Conservation (phyloP, 2,797 vertebrate genomes). For the Catostomus latipinnis region DNA sequence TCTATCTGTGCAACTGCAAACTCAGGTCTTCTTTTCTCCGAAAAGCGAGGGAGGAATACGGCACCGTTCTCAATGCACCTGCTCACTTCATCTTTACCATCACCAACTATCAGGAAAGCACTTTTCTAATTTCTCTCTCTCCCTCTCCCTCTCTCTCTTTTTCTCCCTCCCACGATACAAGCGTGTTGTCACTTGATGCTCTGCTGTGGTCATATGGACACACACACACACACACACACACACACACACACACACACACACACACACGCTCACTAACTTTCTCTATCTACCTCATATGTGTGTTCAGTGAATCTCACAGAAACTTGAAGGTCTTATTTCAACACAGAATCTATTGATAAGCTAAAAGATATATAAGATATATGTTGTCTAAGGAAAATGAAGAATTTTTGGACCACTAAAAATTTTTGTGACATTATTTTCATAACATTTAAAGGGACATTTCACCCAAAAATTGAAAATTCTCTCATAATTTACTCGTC, state of each 20-base stretch:
- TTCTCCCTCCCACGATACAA: slow-evolving; percentile 51
- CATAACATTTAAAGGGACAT: too few species aligned
- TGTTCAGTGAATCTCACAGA: too few species aligned
- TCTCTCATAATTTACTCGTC: too few species aligned
- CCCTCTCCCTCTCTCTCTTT: slow-evolving; percentile 49
- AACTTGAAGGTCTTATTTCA: too few species aligned
- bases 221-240: slow-evolving; percentile 7
- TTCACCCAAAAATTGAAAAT: too few species aligned
- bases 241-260: neutral
- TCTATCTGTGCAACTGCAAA: neutral
- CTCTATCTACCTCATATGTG: neutral
- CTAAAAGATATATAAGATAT: too few species aligned
- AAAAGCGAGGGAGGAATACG: neutral
- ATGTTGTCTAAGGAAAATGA: too few species aligned
- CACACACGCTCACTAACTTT: slow-evolving; percentile 9
- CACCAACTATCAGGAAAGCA: slow-evolving; percentile 53
- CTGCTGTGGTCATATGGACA: slow-evolving; percentile 22
- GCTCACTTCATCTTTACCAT: slow-evolving; percentile 57
- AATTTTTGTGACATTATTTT: too few species aligned
- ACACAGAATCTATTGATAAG: too few species aligned
- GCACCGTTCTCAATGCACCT: slow-evolving; percentile 55
- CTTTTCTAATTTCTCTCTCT: slow-evolving; percentile 49
- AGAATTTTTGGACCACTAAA: too few species aligned
- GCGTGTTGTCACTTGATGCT: slow-evolving; percentile 49
- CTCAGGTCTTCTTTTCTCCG: slow-evolving; percentile 11